Evolutionary conservation across 2,888 invertebrate species (phyloP).

Genomic region (Brachyopa scutellaris): DNA sequence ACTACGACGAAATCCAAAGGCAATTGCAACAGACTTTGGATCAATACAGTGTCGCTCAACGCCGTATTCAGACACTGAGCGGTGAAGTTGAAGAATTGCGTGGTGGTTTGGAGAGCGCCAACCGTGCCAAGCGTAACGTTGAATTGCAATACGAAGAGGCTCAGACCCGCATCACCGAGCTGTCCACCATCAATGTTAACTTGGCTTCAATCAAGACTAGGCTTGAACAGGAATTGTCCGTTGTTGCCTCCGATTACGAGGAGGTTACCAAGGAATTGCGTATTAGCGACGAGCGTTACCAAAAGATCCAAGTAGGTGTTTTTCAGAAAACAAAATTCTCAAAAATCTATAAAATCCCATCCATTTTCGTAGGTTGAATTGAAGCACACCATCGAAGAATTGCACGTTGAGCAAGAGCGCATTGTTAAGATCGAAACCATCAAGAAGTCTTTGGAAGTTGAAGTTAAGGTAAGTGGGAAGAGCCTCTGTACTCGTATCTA

Average conservation of each 20-base stretch:
- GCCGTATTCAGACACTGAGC: conserved; percentile 94
- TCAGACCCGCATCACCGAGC: conserved; percentile 94
- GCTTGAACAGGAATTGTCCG: conserved; percentile 95
- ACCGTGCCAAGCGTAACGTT: conserved; percentile 94
- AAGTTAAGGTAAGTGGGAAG: conserved; percentile 88
- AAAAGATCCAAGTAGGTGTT: conserved; percentile 88
- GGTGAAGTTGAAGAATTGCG: conserved; percentile 98
- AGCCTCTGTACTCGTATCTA: background rate
- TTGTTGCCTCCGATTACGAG: conserved; percentile 97
- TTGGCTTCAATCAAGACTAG: conserved; percentile 96
- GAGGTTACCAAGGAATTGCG: conserved; percentile 98
- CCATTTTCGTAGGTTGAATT: conserved; percentile 87
- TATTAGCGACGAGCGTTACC: conserved; percentile 96
- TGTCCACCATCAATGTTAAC: conserved; percentile 97
- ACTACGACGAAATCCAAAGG: conserved; percentile 98
- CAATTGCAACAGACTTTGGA: conserved; percentile 97
- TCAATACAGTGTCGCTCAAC: conserved; percentile 94
- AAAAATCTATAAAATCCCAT: no score
- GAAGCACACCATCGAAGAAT: conserved; percentile 95
- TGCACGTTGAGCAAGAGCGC: conserved; percentile 98
- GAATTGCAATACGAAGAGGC: conserved; percentile 96
- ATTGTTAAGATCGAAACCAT: conserved; percentile 98
- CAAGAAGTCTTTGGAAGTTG: conserved; percentile 98
- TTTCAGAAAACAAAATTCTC: background rate
- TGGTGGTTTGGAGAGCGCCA: conserved; percentile 95